These are phyloP conservation scores for Lerista edwardsae DNA, from an alignment of 2,797 vertebrate species.

Conservation along the genomic window DNA sequence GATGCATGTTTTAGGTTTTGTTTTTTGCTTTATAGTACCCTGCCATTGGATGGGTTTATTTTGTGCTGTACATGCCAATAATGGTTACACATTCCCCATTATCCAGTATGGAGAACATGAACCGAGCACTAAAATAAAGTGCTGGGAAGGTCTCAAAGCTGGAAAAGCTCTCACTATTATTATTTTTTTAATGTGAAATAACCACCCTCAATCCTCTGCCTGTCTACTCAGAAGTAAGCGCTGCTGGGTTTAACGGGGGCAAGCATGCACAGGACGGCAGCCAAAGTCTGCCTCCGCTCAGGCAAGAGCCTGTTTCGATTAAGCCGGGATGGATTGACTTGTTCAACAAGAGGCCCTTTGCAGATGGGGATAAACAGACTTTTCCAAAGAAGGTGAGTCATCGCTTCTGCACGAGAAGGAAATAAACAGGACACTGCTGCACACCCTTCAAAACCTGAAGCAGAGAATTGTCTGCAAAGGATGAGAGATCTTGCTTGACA, in stretches of 20 bases:
- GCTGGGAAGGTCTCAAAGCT: background rate
- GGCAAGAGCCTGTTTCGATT: slow-evolving; percentile 36
- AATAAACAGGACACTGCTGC: slow-evolving; percentile 43
- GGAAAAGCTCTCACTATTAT: background rate
- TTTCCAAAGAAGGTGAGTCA: slow-evolving; percentile 72
- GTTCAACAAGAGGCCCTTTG: slow-evolving; percentile 56
- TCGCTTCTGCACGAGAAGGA: slow-evolving; percentile 59
- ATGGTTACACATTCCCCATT: too few relatives aligned
- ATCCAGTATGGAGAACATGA: background rate
- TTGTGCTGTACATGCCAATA: too few relatives aligned
- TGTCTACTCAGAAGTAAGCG: too few relatives aligned
- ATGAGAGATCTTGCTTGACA: background rate
- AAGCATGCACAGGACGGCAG: too few relatives aligned
- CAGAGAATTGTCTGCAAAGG: slow-evolving; percentile 40
- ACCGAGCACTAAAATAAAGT: background rate
- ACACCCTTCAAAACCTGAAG: slow-evolving; percentile 52
- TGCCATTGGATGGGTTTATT: too few relatives aligned
- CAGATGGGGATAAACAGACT: slow-evolving; percentile 67
- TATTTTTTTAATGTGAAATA: background rate
- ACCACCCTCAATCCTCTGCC: background rate
- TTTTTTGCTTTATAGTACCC: too few relatives aligned
- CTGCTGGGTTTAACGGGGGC: too few relatives aligned
- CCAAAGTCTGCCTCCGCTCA: background rate
- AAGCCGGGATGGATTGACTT: slow-evolving; percentile 40
- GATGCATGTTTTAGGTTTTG: too few relatives aligned